A percentile compares a stretch with the other conserved stretches of the same genome.
Conservation (phyloP, 2,888 invertebrate species). For the Amblyjoppa proteus region DNA sequence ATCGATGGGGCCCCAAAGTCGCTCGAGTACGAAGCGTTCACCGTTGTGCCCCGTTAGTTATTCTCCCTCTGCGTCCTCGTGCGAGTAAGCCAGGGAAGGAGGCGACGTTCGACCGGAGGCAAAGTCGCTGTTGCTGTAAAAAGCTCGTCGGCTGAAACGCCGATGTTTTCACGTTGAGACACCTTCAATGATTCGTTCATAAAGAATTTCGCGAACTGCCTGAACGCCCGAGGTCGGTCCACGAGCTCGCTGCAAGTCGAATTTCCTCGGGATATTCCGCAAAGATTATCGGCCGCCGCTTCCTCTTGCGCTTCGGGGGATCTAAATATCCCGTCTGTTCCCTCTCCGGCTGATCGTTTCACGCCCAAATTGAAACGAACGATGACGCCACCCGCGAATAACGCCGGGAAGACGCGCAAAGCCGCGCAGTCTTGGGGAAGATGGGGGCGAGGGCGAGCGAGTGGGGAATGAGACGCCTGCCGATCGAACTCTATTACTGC, state of each 20-base stretch:
- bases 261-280: slow-evolving; percentile 23
- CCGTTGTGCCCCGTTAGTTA: neutral
- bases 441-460: neutral
- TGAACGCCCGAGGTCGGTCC: neutral
- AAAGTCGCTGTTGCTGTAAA: neutral
- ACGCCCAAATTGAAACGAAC: slow-evolving; percentile 25
- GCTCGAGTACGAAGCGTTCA: neutral
- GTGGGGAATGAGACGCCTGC: neutral
- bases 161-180: too few relatives aligned
- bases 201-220: too few relatives aligned
- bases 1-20: neutral
- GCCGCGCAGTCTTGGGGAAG: neutral
- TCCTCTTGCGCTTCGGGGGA: neutral
- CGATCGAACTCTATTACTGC: neutral
- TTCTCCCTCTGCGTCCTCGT: neutral
- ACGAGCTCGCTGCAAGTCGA: neutral
- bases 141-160: too few relatives aligned
- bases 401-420: slow-evolving; percentile 19
- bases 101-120: neutral
- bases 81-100: neutral
- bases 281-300: neutral
- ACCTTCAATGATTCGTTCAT: too few relatives aligned
- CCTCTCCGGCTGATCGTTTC: slow-evolving; percentile 1
- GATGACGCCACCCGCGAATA: slow-evolving; percentile 50
- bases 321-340: slow-evolving; percentile 51